phyloP scores from a whole-genome alignment of 2,797 vertebrate genomes.

The Dallia pectoralis region DNA sequence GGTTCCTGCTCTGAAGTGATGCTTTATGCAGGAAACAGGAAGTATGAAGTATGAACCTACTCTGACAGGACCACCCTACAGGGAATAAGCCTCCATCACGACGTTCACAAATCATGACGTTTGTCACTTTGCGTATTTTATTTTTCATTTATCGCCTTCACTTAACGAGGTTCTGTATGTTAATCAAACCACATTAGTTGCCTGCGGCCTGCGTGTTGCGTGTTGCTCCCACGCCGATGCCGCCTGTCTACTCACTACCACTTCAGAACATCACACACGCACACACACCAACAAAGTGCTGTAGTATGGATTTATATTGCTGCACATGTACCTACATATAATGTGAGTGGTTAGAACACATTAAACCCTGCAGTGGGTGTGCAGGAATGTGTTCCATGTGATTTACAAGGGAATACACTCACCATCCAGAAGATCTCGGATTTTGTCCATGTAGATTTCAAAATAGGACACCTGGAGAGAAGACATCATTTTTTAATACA shows the following conservation, averaged over 20 bases:
- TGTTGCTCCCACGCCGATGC: not conserved
- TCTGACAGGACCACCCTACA: no score
- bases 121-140: not conserved
- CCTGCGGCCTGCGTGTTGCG: not conserved
- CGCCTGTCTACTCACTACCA: not conserved
- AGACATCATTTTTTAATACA: conserved; percentile 7
- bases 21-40: not conserved
- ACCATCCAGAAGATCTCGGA: conserved; percentile 94
- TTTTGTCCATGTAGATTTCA: conserved; percentile 98
- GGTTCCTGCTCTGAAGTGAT: no score
- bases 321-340: not conserved
- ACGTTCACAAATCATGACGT: no score
- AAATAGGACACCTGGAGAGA: conserved; percentile 90
- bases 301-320: not conserved
- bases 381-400: no score
- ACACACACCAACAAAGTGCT: not conserved
- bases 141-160: not conserved
- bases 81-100: no score
- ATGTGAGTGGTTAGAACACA: not conserved
- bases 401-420: conserved; percentile 42
- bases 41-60: not conserved
- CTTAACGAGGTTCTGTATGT: not conserved
- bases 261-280: not conserved
- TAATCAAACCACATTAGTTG: not conserved
- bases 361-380: not conserved